Base-by-base conservation (phyloP, 2,113 vertebrate species). In the Alethe castanea region DNA sequence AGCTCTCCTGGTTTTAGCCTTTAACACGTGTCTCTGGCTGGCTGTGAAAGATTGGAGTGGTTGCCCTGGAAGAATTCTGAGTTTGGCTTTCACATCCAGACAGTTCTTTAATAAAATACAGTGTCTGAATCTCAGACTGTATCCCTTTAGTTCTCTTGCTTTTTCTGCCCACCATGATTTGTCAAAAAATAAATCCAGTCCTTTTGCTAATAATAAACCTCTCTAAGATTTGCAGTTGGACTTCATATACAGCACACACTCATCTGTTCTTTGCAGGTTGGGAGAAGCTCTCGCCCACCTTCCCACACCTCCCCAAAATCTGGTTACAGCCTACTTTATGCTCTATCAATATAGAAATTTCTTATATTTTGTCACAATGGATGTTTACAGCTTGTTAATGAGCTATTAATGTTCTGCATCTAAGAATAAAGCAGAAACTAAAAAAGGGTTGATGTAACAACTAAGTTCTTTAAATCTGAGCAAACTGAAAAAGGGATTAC, bases 161-260 rank as follows among this genome's bases (percentile, higher is more conserved):
- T 67, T 70, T 67, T 42, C 24, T 77, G 20, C 8, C 11, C 14
- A n/a, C 23, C 8, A 7, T 0, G 1, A 69, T 78, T 94, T 90
- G 54, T 84, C 35, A 76, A 85, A 91, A 94, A 92, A 79, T 48
- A 81, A 90, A 72, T 20, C 16, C 20, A 45, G 74, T 80, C 33
- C 36, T 88, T 67, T 40, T 88, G 66, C 92, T 96, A 95, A 92
- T 92, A 93, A 95, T 93, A 94, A 94, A 69, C 19, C 28, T 50
- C 18, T 45, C 25, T 50, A 70, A 77, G 77, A 57, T 78, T 29
- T 92, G 60, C 59, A 72, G 9, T 82, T 61, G 74, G 18, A 38
- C 80, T 90, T 76, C 11, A 28, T 48, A 48, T 62, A 8, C 25
- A 82, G 59, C 66, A 36, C 65, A 54, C 4, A 4, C 50, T 95